Base-by-base conservation (phyloP, 2,797 vertebrate genomes). In the Octomys mimax region DNA sequence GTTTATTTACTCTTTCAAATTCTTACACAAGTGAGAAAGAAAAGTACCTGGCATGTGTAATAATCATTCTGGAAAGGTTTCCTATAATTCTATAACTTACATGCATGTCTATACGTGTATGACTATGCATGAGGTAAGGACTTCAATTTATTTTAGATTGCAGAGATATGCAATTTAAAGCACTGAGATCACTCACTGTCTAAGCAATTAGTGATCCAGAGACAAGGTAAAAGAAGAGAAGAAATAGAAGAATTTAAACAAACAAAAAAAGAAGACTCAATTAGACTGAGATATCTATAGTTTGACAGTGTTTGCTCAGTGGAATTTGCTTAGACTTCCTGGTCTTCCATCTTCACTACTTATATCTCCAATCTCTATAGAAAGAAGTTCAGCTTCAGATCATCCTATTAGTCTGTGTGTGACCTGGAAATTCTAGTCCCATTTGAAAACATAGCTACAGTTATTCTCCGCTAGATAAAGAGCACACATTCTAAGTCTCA, bases 131-230 rank as follows among this genome's bases (percentile, higher is more conserved):
- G 36, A 54, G 21, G 4, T 33, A 61, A 89, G 54, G 2, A 1
- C n/a, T 90, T 75, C 85, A 31, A 81, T 84, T 75, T 66, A 57
- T 59, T 66, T 91, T 90, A 42, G 70, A 52, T 39, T 78, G 73
- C 66, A 75, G 49, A 89, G 5, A 92, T 36, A 59, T 9, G 64
- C 19, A 82, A 42, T 59, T 87, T 82, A 88, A 88, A 81, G 6
- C 33, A n/a, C 64, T 91, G 79, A 91, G 33, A 57, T n/a, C 16
- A 39, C 31, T n/a, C 16, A n/a, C 31, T 64, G 21, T 82, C 13
- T 73, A 86, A 88, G 18, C 11, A 33, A 49, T 91, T 82, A 39
- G 39, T 82, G 64, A 49, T 62, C 26, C 59, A 83, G 33, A 39
- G 39, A 49, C 71, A 68, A 84, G 26, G 62, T 24, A 36, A 39